These are phyloP conservation scores for Anorthoa munda DNA, from an alignment of 2,888 invertebrate genomes.

Conservation along the genomic window DNA sequence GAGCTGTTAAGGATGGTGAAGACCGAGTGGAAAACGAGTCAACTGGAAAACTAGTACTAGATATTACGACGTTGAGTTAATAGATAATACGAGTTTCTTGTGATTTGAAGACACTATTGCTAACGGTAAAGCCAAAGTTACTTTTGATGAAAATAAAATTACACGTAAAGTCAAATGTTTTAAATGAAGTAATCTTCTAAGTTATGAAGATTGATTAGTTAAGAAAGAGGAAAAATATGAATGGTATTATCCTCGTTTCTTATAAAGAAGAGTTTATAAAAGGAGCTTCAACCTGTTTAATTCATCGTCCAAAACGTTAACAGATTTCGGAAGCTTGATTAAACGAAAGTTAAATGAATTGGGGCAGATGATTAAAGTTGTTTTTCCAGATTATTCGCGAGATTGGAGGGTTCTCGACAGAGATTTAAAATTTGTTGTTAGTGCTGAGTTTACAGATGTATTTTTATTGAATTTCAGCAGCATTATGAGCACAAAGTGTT, in stretches of 20 bases:
- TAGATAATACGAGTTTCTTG: not conserved
- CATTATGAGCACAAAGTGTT: slow-evolving; percentile 41
- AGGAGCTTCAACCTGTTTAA: slow-evolving; percentile 31
- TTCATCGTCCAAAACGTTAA: slow-evolving; percentile 43
- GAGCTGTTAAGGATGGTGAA: slow-evolving; percentile 44
- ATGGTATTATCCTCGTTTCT: slow-evolving; percentile 19
- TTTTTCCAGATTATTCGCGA: slow-evolving; percentile 42
- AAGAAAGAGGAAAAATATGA: slow-evolving; percentile 11
- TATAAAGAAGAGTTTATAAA: slow-evolving; percentile 11
- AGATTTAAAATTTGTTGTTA: slow-evolving; percentile 31
- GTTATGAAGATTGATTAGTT: slow-evolving; percentile 21
- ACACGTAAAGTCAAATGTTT: slow-evolving; percentile 1
- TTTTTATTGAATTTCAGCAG: slow-evolving; percentile 35
- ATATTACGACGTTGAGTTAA: slow-evolving; percentile 5
- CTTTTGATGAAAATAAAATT: not conserved
- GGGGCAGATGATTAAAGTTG: slow-evolving; percentile 42
- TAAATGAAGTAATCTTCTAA: slow-evolving; percentile 20
- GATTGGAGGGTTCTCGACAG: slow-evolving; percentile 19
- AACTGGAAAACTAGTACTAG: slow-evolving; percentile 31
- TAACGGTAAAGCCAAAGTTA: not conserved
- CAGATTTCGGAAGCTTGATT: slow-evolving; percentile 54
- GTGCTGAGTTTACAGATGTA: slow-evolving; percentile 26
- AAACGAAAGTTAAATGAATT: slow-evolving; percentile 51
- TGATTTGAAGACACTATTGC: not conserved
- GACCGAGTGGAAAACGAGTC: slow-evolving; percentile 30